phyloP scores from a whole-genome alignment of 2,113 vertebrate genomes.

The Xiphophorus couchianus region DNA sequence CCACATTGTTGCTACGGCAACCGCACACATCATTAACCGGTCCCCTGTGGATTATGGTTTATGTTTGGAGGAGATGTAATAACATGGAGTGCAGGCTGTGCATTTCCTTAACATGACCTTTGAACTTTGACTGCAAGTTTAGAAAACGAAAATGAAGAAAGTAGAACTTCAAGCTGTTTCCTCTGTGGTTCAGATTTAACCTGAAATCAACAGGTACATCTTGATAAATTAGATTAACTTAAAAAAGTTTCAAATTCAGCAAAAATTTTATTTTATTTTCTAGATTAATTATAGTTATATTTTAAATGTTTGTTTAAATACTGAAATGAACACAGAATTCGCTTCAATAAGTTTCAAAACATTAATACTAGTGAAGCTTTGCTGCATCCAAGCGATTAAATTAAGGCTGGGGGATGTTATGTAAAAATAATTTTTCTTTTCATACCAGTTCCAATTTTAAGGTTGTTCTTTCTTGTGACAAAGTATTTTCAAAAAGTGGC shows the following conservation, averaged over 20 bases:
- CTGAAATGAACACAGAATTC: too few species aligned
- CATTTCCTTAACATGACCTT: not conserved
- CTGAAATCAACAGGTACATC: not conserved
- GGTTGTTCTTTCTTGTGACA: too few species aligned
- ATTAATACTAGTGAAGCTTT: not conserved
- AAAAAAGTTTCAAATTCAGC: too few species aligned
- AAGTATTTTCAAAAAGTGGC: too few species aligned
- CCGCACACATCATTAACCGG: conserved; percentile 1
- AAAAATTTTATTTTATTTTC: too few species aligned
- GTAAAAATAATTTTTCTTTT: too few species aligned
- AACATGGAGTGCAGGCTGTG: not conserved
- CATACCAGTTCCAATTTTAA: too few species aligned
- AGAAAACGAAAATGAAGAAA: not conserved
- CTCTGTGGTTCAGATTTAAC: not conserved
- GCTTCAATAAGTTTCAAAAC: not conserved
- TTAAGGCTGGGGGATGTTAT: not conserved
- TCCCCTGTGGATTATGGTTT: not conserved
- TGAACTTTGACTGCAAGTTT: not conserved
- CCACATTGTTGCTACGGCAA: conserved; percentile 13
- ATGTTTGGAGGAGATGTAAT: not conserved
- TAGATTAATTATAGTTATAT: too few species aligned
- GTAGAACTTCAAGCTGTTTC: not conserved
- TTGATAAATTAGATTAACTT: not conserved
- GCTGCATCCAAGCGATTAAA: too few species aligned
- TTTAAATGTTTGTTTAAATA: too few species aligned